Evolutionary conservation across 2,888 invertebrate genomes (phyloP).

Genomic region (Apamea monoglypha): DNA sequence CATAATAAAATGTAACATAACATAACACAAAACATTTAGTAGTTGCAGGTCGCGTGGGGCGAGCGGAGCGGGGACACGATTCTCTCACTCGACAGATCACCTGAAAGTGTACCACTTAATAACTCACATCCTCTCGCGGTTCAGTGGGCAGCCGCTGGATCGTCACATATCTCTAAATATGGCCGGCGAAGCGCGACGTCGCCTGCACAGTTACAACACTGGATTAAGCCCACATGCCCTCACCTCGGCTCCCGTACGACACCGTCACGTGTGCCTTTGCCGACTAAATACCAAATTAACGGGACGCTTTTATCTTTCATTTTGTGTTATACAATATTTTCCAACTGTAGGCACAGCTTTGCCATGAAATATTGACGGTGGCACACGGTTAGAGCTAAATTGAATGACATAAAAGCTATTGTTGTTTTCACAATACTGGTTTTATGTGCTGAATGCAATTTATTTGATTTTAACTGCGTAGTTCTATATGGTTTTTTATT

Average conservation of each 20-base stretch:
- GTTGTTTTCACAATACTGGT: conserved; percentile 46
- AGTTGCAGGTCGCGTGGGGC: conserved; percentile 64
- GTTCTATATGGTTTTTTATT: conserved; percentile 19
- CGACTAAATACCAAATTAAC: conserved; percentile 62
- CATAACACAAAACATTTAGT: conserved; percentile 54
- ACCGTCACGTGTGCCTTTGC: conserved; percentile 58
- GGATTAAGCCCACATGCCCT: conserved; percentile 68
- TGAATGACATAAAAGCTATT: conserved; percentile 51
- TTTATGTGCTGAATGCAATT: conserved; percentile 40
- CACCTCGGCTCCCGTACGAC: conserved; percentile 49
- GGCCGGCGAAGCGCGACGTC: conserved; percentile 83
- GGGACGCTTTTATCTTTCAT: conserved; percentile 43
- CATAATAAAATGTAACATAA: neutral
- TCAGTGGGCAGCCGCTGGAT: conserved; percentile 89
- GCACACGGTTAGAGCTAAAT: conserved; percentile 43
- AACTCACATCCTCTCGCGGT: conserved; percentile 89
- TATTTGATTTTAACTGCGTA: conserved; percentile 43
- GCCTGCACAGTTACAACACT: conserved; percentile 76
- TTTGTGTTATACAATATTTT: conserved; percentile 41
- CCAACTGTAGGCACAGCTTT: conserved; percentile 33
- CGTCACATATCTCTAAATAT: conserved; percentile 90
- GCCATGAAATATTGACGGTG: conserved; percentile 33
- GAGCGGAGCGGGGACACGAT: conserved; percentile 77
- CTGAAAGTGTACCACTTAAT: conserved; percentile 90
- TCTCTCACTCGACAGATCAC: conserved; percentile 90